These are phyloP conservation scores for Ametastegia equiseti DNA, from an alignment of 2,888 invertebrate genomes.

Conservation along the genomic window DNA sequence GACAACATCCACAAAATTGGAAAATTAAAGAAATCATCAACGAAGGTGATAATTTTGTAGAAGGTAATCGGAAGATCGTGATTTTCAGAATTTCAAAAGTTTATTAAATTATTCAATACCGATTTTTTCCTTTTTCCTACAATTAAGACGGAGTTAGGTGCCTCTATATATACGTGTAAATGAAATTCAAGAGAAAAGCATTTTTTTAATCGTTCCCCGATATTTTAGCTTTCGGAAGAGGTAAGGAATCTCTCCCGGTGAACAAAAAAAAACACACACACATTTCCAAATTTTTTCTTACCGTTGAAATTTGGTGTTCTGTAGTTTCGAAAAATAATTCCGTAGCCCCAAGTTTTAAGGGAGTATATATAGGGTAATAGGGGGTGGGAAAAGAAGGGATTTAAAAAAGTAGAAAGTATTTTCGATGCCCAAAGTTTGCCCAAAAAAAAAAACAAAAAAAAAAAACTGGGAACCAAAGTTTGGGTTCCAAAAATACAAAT, in stretches of 20 bases:
- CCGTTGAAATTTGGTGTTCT: constrained; percentile 37
- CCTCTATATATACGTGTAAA: constrained; percentile 45
- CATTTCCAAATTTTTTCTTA: constrained; percentile 66
- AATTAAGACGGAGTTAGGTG: constrained; percentile 30
- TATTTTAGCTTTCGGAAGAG: constrained; percentile 76
- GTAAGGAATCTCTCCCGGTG: constrained; percentile 74
- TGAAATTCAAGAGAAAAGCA: constrained; percentile 10
- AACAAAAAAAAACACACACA: constrained; percentile 67
- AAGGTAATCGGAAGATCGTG: neutral
- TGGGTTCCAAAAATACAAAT: constrained; percentile 21
- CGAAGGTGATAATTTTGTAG: neutral
- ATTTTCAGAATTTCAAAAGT: neutral
- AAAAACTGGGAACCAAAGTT: neutral
- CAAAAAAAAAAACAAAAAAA: neutral
- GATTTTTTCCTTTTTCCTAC: neutral
- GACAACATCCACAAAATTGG: neutral
- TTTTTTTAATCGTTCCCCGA: constrained; percentile 60
- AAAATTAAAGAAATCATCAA: neutral
- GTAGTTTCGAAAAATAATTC: constrained; percentile 32
- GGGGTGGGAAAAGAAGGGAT: too few species aligned
- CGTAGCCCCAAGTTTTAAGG: constrained; percentile 35
- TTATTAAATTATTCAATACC: neutral
- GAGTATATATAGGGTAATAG: constrained; percentile 36
- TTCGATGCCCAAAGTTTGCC: neutral
- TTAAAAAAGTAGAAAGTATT: constrained; percentile 26